Evolutionary conservation across 1,140 invertebrate genomes (phyloP).

Genomic region (Bombus sibiricus): DNA sequence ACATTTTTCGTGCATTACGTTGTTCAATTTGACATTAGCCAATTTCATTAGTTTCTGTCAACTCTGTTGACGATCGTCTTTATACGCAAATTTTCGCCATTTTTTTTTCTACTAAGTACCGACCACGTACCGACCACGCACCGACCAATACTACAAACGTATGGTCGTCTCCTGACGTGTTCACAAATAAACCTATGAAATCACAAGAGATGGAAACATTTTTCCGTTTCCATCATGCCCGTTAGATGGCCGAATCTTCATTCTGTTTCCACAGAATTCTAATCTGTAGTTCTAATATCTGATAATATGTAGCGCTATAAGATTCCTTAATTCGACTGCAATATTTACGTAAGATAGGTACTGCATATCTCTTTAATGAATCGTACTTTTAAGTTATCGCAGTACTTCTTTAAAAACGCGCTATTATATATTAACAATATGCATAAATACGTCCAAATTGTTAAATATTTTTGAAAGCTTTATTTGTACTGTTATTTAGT

Average conservation of each 20-base stretch:
- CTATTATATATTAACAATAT: not conserved
- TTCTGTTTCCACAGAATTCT: not conserved
- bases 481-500: constrained; percentile 33
- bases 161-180: constrained; percentile 48
- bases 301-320: not conserved
- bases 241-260: constrained; percentile 55
- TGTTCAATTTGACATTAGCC: constrained; percentile 56
- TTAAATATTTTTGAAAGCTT: constrained; percentile 14
- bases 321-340: no score
- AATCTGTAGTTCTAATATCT: not conserved
- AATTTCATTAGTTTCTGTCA: constrained; percentile 49
- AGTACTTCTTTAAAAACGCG: not conserved
- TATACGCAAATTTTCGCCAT: constrained; percentile 54
- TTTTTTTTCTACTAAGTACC: constrained; percentile 38
- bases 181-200: constrained; percentile 54
- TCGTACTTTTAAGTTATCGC: not conserved
- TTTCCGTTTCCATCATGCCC: constrained; percentile 32
- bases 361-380: not conserved
- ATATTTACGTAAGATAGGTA: not conserved
- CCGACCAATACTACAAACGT: constrained; percentile 9
- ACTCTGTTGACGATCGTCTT: constrained; percentile 50
- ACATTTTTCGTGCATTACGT: constrained; percentile 46
- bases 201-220: constrained; percentile 37
- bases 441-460: not conserved
- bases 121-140: not conserved